Base-by-base conservation (phyloP, 1,140 invertebrate species). In the Drosophila sucinea region DNA sequence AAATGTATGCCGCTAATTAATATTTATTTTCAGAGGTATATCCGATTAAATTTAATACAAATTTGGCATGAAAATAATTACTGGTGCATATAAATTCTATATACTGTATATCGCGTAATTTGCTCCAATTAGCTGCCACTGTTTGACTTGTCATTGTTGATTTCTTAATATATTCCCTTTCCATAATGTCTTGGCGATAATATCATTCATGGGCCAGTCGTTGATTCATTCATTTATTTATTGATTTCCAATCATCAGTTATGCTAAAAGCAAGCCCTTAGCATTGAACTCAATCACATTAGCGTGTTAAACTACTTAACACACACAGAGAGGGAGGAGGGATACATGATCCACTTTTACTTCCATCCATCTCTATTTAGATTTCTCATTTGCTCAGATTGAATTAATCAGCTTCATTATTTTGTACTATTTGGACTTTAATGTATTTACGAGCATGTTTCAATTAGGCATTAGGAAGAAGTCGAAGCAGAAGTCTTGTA, bases 321-420 rank as follows among this genome's bases (percentile, higher is more conserved):
- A 81, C 64, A 58, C 60, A 35, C 38, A 71, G 38, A 61, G 60
- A 33, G 7, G 23, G 6, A 38, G 23, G 6, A 38, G 44, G 35
- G 35, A 38, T 56, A 56, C 54, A 56, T 5, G 44, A 29, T 35
- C 35, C 35, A 72, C 54, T 40, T 54, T 47, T 25, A 65, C 23
- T 47, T 58, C 71, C 54, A 35, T 58, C 17, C 17, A 35, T 38
- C 30, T 35, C 32, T 38, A 10, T 29, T 25, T 11, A 7, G 23
- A 44, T 44, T 27, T 30, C 76, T 56, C 84, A 76, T 83, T 82
- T 67, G 67, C 70, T 55, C 76, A 79, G 76, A 86, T 86, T 89
- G 76, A 89, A 87, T 86, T 86, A 83, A 86, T 86, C 83, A 89
- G 84, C 72, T 69, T 89, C 84, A 87, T 86, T 89, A 86, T 86